Base-by-base conservation (phyloP, 2,113 vertebrate species). In the Menidia beryllina region DNA sequence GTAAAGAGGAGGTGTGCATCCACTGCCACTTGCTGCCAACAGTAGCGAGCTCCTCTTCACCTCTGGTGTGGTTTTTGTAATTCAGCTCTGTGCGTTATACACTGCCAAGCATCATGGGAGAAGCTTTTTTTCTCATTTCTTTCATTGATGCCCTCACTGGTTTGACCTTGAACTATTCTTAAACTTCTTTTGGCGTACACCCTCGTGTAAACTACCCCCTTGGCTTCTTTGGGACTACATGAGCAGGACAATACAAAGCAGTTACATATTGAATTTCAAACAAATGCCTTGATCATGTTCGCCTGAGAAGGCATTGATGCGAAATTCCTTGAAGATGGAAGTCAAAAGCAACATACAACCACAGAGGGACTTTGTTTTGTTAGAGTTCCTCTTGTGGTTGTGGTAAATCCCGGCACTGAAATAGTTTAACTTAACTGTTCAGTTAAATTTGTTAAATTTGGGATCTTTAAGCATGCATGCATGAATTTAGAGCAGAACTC, bases 81-180 rank as follows among this genome's bases (percentile, higher is more conserved):
- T 85, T 92, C 86, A 85, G 91, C 89, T 91, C 86, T 68, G 83
- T 91, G 91, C 88, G 87, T 91, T 91, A 89, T 83, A 92, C 93
- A 94, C 93, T 94, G 93, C 93, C 93, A 92, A 91, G 88, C 88
- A 88, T 89, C 86, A 89, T 83, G 88, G 85, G 87, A 88, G 80
- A 84, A 64, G 66, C 79, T 80, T 87, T 75, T 82, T 66, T 81
- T 85, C 48, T 88, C 78, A 75, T 76, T 75, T 76, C 71, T 75
- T 77, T 90, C 64, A 78, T 81, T 77, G 69, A 69, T 87, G 77
- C 82, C 82, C 88, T 73, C 75, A 47, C 82, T 77, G 66, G 83
- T 88, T 77, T 77, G 75, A 64, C 90, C 75, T 88, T 72, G 39
- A 83, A 68, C 50, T 43, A 45, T 68, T 69, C 20, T 30, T 0